Percentiles rank a stretch among this genome's conserved stretches.
phyloP scores from a whole-genome alignment of 1,140 invertebrate species.

The Megalopta genalis region DNA sequence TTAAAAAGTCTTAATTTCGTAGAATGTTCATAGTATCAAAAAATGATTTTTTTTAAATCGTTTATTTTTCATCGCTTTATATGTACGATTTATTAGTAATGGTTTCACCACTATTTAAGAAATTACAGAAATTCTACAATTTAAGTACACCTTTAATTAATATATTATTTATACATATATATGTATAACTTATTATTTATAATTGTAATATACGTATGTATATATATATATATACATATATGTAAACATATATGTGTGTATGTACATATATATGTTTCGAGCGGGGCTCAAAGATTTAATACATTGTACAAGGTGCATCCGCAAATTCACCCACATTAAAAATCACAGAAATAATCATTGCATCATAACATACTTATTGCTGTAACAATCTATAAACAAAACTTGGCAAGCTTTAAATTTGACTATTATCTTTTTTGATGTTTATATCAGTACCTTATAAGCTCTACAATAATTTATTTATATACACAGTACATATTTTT shows the following conservation, averaged over 20 bases:
- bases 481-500: conserved; percentile 50
- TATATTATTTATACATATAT: conserved; percentile 20
- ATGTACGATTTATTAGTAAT: conserved; percentile 31
- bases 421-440: conserved; percentile 18
- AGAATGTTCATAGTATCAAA: not conserved
- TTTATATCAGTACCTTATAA: conserved; percentile 45
- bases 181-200: no score
- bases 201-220: no score
- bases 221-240: no score
- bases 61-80: not conserved
- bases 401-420: conserved; percentile 28
- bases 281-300: not conserved
- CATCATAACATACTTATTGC: conserved; percentile 30
- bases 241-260: no score
- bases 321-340: conserved; percentile 18
- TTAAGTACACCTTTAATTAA: conserved; percentile 19
- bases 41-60: not conserved
- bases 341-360: conserved; percentile 47
- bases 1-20: not conserved
- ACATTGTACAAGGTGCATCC: conserved; percentile 20
- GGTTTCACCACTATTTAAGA: conserved; percentile 32
- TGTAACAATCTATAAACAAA: conserved; percentile 27
- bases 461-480: conserved; percentile 54
- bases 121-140: conserved; percentile 53
- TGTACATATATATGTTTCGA: not conserved